Base-by-base conservation (phyloP, 2,113 vertebrate genomes). In the Redunca redunca region DNA sequence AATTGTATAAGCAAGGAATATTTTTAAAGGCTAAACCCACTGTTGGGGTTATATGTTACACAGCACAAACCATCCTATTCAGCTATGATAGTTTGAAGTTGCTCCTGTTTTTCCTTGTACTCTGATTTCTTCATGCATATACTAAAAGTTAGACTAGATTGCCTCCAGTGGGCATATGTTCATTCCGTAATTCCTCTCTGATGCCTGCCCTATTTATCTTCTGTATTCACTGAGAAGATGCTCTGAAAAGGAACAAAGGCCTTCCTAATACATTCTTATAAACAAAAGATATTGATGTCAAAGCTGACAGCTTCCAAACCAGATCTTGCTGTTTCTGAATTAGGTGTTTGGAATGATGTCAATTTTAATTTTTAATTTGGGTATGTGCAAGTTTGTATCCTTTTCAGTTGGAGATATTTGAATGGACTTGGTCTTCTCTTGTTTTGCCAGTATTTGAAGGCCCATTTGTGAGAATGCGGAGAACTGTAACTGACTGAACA, bases 221-320 rank as follows among this genome's bases (percentile, higher is more conserved):
- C 46, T 46, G 48, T 71, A 94, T 91, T 92, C 96, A 19, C 74
- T 50, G 78, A 93, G 21, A 94, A 60, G 55, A 91, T 86, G 78
- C 67, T 96, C 97, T 94, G 86, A 80, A 93, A 97, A 71, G 5
- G 58, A 94, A 40, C 85, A 91, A 94, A 40, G 83, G 9, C 60
- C 85, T 96, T 94, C 81, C 82, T 83, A 89, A 50, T 81, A 52
- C 26, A 50, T 83, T 92, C 80, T 95, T 90, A 94, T 91, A 97
- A 98, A 97, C 97, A 97, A 97, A 97, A 94, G 55, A 96, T 80
- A 25, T 86, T 92, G 52, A 48, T 97, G 78, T 98, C 91, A 94
- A 91, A 80, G 55, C 86, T 90, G 95, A 91, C 95, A 94, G 64
- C 71, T 95, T 97, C 57, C 87, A 71, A 97, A 92, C 77, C 43